Conservation (phyloP, 1,140 invertebrate genomes). For the Dendroctonus ponderosae region DNA sequence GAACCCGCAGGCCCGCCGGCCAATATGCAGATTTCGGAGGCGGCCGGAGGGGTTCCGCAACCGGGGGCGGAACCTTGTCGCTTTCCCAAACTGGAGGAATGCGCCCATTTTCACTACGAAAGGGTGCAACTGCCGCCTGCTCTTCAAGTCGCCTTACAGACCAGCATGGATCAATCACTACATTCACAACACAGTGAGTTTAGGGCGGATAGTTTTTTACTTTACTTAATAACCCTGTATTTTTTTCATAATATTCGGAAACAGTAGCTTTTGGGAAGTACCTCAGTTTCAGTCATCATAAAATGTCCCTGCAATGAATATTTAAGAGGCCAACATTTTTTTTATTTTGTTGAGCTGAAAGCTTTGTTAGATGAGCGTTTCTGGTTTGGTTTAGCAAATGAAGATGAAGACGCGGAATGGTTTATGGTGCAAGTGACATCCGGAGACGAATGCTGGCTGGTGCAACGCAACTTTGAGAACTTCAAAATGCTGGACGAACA, state of each 20-base stretch:
- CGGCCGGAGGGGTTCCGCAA: slow-evolving; percentile 41
- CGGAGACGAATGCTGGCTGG: slow-evolving; percentile 73
- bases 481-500: slow-evolving; percentile 89
- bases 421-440: slow-evolving; percentile 70
- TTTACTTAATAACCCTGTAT: no score
- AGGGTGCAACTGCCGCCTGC: slow-evolving; percentile 77
- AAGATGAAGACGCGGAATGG: slow-evolving; percentile 51
- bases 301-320: neutral
- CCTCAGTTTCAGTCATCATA: neutral
- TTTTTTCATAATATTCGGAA: no score
- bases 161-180: slow-evolving; percentile 48
- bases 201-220: no score
- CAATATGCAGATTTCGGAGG: slow-evolving; percentile 49
- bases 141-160: slow-evolving; percentile 60
- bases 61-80: slow-evolving; percentile 52
- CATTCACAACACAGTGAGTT: slow-evolving; percentile 50
- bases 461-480: slow-evolving; percentile 81
- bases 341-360: no score
- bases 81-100: slow-evolving; percentile 94
- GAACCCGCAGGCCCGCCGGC: slow-evolving; percentile 33
- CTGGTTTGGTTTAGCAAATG: slow-evolving; percentile 14
- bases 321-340: no score
- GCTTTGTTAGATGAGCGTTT: no score
- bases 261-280: no score
- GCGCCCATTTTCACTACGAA: slow-evolving; percentile 98